phyloP scores from a whole-genome alignment of 2,113 vertebrate genomes.

The Stictonetta naevosa region DNA sequence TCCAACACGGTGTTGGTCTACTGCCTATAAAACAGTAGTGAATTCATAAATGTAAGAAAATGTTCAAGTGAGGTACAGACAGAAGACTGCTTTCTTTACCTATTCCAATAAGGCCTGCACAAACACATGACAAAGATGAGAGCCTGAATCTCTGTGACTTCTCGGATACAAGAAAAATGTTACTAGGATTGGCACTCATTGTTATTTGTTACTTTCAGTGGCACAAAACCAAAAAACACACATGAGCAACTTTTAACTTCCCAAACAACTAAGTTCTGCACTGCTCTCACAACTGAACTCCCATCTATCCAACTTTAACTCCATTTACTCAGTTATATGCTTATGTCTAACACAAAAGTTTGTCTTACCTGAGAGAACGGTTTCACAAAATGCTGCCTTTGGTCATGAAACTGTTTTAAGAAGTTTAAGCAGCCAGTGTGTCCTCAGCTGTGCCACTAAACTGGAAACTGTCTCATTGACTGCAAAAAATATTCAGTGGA shows the following conservation, averaged over 20 bases:
- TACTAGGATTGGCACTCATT: background rate
- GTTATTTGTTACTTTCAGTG: background rate
- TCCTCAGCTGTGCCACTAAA: background rate
- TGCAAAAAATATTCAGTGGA: background rate
- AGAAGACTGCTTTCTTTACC: background rate
- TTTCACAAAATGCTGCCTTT: background rate
- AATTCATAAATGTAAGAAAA: background rate
- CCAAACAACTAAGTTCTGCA: background rate
- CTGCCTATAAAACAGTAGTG: background rate
- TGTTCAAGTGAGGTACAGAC: background rate
- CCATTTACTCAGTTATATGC: background rate
- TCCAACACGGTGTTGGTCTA: background rate
- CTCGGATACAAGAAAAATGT: accelerated
- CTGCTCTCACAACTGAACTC: background rate
- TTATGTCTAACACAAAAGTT: background rate
- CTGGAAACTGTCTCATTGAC: background rate
- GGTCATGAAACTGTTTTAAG: background rate
- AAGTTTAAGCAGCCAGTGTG: background rate
- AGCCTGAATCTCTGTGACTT: background rate
- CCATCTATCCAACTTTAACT: background rate
- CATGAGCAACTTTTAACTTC: background rate
- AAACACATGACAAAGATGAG: background rate
- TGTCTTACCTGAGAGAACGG: background rate
- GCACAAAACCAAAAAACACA: background rate
- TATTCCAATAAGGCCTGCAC: background rate